Conservation (phyloP, 2,888 invertebrate species). For the Arge pagana region DNA sequence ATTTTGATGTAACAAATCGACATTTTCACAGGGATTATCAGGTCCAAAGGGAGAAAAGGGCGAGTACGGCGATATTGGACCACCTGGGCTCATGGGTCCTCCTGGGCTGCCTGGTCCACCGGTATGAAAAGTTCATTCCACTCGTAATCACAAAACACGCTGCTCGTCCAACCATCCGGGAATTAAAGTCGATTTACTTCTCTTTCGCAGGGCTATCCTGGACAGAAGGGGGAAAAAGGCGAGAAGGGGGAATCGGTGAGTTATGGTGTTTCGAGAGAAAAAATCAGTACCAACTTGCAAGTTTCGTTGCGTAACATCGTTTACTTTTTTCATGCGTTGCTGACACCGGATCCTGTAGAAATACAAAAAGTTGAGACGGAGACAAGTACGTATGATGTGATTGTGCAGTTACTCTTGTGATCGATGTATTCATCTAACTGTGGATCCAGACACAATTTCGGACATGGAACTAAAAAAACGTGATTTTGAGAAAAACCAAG, state of each 20-base stretch:
- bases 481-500: neutral
- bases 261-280: too few relatives aligned
- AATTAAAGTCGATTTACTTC: constrained; percentile 20
- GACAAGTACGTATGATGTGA: constrained; percentile 76
- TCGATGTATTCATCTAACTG: too few relatives aligned
- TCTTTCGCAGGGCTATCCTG: constrained; percentile 73
- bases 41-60: constrained; percentile 90
- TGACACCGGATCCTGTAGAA: constrained; percentile 63
- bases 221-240: constrained; percentile 87
- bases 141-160: too few relatives aligned
- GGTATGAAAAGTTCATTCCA: constrained; percentile 53
- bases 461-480: too few relatives aligned
- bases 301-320: constrained; percentile 41
- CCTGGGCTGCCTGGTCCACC: constrained; percentile 75
- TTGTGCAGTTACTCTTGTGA: too few relatives aligned
- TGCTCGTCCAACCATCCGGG: constrained; percentile 75
- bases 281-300: neutral
- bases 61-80: constrained; percentile 89
- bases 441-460: too few relatives aligned
- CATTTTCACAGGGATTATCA: constrained; percentile 70
- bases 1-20: too few relatives aligned
- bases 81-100: constrained; percentile 92
- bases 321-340: constrained; percentile 43
- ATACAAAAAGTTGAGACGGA: constrained; percentile 81
- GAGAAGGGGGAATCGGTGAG: constrained; percentile 93